Base-by-base conservation (phyloP, 64 coral and sea anemone species). In the Montipora cactus region DNA sequence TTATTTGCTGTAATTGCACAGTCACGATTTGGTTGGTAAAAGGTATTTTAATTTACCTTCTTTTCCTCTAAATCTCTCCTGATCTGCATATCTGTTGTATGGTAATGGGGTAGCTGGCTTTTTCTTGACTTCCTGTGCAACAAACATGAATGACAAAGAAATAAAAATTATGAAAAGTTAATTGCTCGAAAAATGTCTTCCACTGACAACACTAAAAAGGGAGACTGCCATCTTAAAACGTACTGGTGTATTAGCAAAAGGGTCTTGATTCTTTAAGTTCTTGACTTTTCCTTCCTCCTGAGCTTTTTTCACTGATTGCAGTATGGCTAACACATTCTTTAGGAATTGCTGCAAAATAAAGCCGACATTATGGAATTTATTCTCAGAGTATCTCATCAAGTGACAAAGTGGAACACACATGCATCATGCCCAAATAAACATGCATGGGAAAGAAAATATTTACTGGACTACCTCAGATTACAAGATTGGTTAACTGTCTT, bases 61-160 rank as follows among this genome's bases (percentile, higher is more conserved):
- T 88, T 99, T 99, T 81, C 98, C 91, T 50, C 95, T 94, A 76
- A 99, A 99, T 80, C 98, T 78, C 57, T 99, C 98, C 49, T 99
- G 98, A 94, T 96, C 98, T n/a, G n/a, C n/a, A 64, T 99, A 99
- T 83, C 98, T 93, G 79, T 99, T 99, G 69, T 99, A 99, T 37
- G 98, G 83, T 23, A 99, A 92, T 47, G 98, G 98, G 20, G 77
- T 93, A 52, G 70, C 98, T 19, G 95, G 74, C 79, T 99, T 99
- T 21, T 90, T 93, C 83, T 91, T 96, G 44, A 49, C 19, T 18
- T 85, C 82, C 66, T 85, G 44, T 70, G 47, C 21, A 18, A 45
- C 18, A 50, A 85, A 57, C 6, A 57, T 57, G 52, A 57, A 57
- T 57, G 52, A 57, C 5, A 7, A 10, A 57, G 5, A 57, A 57